Base-by-base conservation (phyloP, 1,140 invertebrate species). In the Frieseomelitta varia region DNA sequence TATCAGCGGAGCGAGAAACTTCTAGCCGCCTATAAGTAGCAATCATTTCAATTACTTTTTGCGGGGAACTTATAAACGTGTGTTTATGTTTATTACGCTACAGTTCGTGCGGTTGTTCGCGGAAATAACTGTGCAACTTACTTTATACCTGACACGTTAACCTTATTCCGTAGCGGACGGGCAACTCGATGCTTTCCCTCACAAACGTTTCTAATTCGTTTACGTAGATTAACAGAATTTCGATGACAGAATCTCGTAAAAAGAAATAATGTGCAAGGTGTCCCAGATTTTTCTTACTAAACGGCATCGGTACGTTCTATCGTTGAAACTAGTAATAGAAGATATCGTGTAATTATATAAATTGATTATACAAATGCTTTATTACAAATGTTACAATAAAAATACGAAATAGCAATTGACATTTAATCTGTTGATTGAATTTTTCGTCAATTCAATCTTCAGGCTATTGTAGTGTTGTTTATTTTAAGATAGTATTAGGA, bases 141-240 rank as follows among this genome's bases (percentile, higher is more conserved):
- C 34, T 63, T 21, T 30, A 27, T 19, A 47, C n/a, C 24, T 47
- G 58, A 77, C 75, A 77, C 56, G n/a, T 77, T 77, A 77, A 77
- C 75, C 75, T 77, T 77, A 65, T 77, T 77, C 34, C n/a, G 2
- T 15, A 14, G 11, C 4, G 39, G 0, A 47, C 47, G 2, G 24
- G 2, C 47, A 3, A 21, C 15, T 1, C 71, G n/a, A 73, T 21
- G 15, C 71, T 17, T 30, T 55, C 21, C 8, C 4, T 4, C 1
- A 12, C 24, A 47, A 67, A 34, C 30, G 12, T 47, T 47, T 47
- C 14, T 14, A 72, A 47, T 24, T 15, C 11, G n/a, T 72, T 51
- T 19, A 72, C 47, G 10, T 8, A 15, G 47, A 27, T 30, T 65
- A 17, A 8, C 15, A n/a, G 24, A n/a, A 61, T 1, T 4, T 21